These are phyloP conservation scores for Drosophila rhopaloa DNA, from an alignment of 1,140 invertebrate species.

Conservation along the genomic window DNA sequence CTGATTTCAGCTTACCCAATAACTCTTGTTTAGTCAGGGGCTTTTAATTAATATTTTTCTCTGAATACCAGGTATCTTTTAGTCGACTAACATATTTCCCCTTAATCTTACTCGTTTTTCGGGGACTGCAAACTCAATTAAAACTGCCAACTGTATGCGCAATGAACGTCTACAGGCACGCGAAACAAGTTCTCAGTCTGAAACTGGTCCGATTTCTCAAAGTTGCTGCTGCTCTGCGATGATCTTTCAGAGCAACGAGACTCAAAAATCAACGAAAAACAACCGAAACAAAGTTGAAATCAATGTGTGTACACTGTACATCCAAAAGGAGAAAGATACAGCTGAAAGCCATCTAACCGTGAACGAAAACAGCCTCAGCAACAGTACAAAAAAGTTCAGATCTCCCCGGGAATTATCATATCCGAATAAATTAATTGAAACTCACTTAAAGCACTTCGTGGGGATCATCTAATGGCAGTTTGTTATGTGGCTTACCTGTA, in stretches of 20 bases:
- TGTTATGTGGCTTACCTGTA: slow-evolving; percentile 27
- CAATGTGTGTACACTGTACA: slow-evolving; percentile 46
- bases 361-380: slow-evolving; percentile 10
- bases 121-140: slow-evolving; percentile 66
- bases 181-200: slow-evolving; percentile 68
- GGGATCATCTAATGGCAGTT: background rate
- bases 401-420: slow-evolving; percentile 25
- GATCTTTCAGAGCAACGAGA: slow-evolving; percentile 46
- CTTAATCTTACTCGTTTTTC: slow-evolving; percentile 12
- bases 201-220: slow-evolving; percentile 73
- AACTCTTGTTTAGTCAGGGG: too few relatives aligned
- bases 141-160: slow-evolving; percentile 50
- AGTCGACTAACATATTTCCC: slow-evolving; percentile 2
- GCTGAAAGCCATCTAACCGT: slow-evolving; percentile 22
- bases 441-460: slow-evolving; percentile 11
- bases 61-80: background rate
- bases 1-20: too few relatives aligned
- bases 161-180: slow-evolving; percentile 29
- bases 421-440: slow-evolving; percentile 17
- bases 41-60: background rate
- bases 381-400: slow-evolving; percentile 25
- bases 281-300: slow-evolving; percentile 40
- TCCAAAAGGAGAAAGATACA: slow-evolving; percentile 8
- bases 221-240: slow-evolving; percentile 35
- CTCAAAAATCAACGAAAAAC: slow-evolving; percentile 19